Conservation (phyloP, 2,797 vertebrate species). For the Orientallactaga sibirica region DNA sequence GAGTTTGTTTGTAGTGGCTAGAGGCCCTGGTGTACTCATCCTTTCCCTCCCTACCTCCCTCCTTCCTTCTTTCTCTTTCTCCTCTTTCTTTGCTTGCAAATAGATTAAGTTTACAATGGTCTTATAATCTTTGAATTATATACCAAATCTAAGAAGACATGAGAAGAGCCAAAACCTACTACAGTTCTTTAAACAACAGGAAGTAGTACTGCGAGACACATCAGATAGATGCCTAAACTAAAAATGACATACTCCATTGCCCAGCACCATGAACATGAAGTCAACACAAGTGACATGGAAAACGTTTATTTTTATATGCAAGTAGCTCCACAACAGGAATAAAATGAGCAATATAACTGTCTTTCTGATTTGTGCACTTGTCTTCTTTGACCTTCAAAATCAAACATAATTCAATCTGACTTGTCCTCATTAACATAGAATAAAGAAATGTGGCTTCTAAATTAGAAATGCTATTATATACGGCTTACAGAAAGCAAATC, state of each 20-base stretch:
- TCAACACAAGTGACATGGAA: conserved; percentile 8
- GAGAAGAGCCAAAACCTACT: conserved; percentile 1
- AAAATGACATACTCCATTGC: background rate
- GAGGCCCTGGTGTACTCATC: too few relatives aligned
- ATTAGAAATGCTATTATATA: background rate
- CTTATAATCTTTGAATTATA: background rate
- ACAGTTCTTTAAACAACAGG: background rate
- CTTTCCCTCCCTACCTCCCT: too few relatives aligned
- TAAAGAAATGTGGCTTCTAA: conserved; percentile 22
- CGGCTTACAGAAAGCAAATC: background rate
- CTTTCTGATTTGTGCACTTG: background rate
- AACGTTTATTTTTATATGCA: conserved; percentile 46
- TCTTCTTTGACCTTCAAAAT: conserved; percentile 14
- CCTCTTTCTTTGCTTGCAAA: too few relatives aligned
- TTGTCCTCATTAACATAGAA: conserved; percentile 3
- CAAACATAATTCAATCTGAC: conserved; percentile 45
- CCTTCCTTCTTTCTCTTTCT: too few relatives aligned
- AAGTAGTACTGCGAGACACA: background rate
- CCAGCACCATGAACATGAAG: background rate
- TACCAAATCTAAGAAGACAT: conserved; percentile 28
- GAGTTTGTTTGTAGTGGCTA: too few relatives aligned
- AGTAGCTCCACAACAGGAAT: conserved; percentile 1
- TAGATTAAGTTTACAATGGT: background rate
- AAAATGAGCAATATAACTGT: background rate
- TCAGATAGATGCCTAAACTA: conserved; percentile 18